Percentiles rank a stretch among this genome's conserved stretches.
Conservation (phyloP, 1,140 invertebrate genomes). For the Sarcophaga bullata region DNA sequence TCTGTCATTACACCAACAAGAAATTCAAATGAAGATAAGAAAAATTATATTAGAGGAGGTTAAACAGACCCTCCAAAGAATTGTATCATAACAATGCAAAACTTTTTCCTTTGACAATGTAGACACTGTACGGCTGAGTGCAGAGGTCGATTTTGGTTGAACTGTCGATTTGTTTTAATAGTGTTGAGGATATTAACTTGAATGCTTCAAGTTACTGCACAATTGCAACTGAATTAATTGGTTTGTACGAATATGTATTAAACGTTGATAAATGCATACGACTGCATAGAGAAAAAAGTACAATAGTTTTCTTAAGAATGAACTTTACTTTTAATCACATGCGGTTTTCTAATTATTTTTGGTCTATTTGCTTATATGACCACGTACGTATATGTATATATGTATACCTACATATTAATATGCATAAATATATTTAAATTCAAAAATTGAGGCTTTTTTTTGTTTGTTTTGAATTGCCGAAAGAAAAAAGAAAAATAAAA, state of each 20-base stretch:
- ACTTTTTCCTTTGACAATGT: too few species aligned
- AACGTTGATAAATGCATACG: background rate
- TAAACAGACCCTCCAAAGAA: background rate
- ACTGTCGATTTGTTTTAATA: too few species aligned
- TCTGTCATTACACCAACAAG: slow-evolving; percentile 7
- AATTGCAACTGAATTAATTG: too few species aligned
- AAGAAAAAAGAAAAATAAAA: background rate
- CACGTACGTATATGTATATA: background rate
- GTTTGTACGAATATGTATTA: background rate
- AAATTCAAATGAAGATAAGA: background rate
- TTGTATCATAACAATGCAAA: too few species aligned
- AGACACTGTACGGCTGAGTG: too few species aligned
- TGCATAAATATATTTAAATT: background rate
- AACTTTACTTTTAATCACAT: background rate
- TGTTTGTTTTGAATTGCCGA: background rate
- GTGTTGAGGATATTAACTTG: too few species aligned
- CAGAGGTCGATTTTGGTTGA: too few species aligned
- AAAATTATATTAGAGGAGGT: background rate
- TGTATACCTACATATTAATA: background rate
- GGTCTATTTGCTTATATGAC: background rate
- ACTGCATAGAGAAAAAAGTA: too few species aligned
- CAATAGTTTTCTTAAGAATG: background rate
- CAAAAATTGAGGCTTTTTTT: background rate
- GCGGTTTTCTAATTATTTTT: slow-evolving; percentile 31
- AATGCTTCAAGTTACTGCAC: too few species aligned